Evolutionary conservation across 2,797 vertebrate genomes (phyloP), one percentile per base, ranked within the genome.

Genomic region (Argentina silus): DNA sequence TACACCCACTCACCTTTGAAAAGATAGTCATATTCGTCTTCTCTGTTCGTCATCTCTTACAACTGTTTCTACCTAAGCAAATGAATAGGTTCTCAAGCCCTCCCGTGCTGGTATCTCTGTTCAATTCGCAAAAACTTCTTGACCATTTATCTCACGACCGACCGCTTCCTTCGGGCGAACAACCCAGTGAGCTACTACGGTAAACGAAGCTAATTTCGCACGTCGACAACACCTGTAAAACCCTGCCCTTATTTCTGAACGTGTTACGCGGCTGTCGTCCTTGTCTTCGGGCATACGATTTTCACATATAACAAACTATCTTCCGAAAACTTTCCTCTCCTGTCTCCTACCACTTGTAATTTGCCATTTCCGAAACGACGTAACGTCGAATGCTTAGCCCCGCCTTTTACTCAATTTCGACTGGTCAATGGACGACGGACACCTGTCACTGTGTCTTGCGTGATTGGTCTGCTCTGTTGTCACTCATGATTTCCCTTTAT

Each of bases 21-120:
- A 6, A 97, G 94, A 78, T 95, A 97, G 76, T 97, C 95, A 53
- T 96, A 97, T 43, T 96, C 95, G 78, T 97, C 96, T 0, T 96
- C 96, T 86, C 94, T 93, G 88, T 86, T 92, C 57, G 90, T 88
- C 96, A 96, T 97, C 69, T 78, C 61, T 23, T 44, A 8, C 9
- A 36, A 4, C 27, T 2, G 53, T 57, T 27, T 59, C 42, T 61
- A 60, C 17, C 69, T 44, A 21, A 11, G 48, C 43, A 53, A 23
- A 17, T 43, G 8, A 56, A 44, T 51, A 11, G 44, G 15, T 17
- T 23, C 14, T 48, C 19, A 57, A 57, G 21, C 14, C 10, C 6
- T 48, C 21, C 23, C 1, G 57, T 70, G 50, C 53, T 59, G 60
- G 51, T 70, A 43, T 56, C 43, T 76, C 55, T 47, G 43, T 69